A percentile compares a stretch with the other conserved stretches of the same genome.
Conservation (phyloP, 2,113 vertebrate genomes). For the Otis tarda region DNA sequence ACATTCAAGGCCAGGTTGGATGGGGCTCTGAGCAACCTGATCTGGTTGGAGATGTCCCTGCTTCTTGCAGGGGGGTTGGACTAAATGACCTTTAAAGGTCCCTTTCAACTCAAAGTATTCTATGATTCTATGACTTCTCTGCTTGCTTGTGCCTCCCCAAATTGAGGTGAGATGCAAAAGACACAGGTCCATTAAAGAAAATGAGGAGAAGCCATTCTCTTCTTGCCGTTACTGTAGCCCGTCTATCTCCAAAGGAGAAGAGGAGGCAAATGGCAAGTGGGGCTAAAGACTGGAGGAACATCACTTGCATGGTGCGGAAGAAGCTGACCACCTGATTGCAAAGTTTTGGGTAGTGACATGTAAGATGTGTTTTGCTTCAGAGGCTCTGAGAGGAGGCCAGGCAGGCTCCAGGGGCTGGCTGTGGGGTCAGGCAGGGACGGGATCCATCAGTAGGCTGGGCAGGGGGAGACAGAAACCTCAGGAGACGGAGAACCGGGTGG, state of each 20-base stretch:
- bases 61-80: no score
- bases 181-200: neutral
- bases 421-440: no score
- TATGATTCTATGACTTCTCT: no score
- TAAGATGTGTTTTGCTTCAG: neutral
- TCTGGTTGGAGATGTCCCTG: no score
- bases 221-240: neutral
- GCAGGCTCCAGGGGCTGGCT: neutral
- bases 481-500: neutral
- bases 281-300: neutral
- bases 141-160: neutral
- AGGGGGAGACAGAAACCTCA: neutral
- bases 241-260: neutral
- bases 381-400: neutral
- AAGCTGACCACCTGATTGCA: neutral
- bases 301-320: fast-evolving
- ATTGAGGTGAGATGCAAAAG: neutral
- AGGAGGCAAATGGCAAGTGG: neutral
- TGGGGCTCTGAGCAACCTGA: no score
- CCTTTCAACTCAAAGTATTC: no score
- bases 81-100: no score
- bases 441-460: neutral
- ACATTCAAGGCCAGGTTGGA: no score
- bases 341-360: neutral
- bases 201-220: neutral